Conservation (phyloP, 2,113 vertebrate species). For the Sorex araneus region DNA sequence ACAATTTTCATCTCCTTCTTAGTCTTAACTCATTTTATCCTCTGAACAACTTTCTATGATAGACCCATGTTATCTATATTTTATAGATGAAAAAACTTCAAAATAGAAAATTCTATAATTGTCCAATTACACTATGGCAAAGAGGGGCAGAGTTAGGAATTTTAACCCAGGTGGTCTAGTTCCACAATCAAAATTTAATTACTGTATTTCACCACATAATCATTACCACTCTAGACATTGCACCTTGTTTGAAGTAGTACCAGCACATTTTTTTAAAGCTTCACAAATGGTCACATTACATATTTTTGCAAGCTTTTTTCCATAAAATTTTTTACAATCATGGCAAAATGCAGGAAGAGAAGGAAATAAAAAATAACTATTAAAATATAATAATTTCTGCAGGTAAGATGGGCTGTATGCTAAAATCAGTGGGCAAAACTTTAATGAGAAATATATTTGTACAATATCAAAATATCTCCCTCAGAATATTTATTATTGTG, state of each 20-base stretch:
- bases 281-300: too few species aligned
- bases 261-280: too few species aligned
- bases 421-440: slow-evolving; percentile 25
- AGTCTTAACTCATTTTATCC: neutral
- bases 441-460: slow-evolving; percentile 47
- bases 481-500: slow-evolving; percentile 36
- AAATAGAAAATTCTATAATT: neutral
- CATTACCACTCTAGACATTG: too few species aligned
- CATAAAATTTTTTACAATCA: too few species aligned
- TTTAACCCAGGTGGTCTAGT: neutral
- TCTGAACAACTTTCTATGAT: neutral
- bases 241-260: too few species aligned
- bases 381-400: neutral
- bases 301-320: too few species aligned
- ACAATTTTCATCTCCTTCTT: neutral
- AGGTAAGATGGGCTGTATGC: neutral
- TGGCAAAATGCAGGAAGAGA: neutral
- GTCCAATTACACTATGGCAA: neutral
- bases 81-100: slow-evolving; percentile 11
- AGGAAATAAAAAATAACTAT: slow-evolving; percentile 50
- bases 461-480: slow-evolving; percentile 22
- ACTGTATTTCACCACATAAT: neutral
- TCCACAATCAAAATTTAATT: slow-evolving; percentile 21
- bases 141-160: neutral
- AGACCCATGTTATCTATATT: neutral